A percentile compares a stretch with the other conserved stretches of the same genome.
phyloP scores from a whole-genome alignment of 1,140 invertebrate species.

The Macrobrachium rosenbergii region DNA sequence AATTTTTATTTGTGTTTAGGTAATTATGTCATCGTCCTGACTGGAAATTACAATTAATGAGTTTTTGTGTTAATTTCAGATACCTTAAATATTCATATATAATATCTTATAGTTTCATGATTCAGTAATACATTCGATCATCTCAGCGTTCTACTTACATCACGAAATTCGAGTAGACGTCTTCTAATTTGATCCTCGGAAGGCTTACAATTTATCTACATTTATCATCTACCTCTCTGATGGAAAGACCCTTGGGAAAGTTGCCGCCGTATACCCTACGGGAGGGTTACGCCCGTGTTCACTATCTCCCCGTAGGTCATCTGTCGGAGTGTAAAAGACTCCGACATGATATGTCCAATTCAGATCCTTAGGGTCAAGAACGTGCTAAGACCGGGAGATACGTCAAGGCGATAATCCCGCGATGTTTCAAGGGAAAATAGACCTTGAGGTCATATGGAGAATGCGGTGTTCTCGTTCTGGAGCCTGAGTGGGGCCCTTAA shows the following conservation, averaged over 20 bases:
- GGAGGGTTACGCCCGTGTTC: conserved; percentile 44
- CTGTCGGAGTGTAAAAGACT: conserved; percentile 45
- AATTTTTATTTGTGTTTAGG: no score
- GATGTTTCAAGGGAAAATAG: not conserved
- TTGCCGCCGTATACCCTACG: conserved; percentile 4
- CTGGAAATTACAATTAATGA: no score
- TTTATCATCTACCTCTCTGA: not conserved
- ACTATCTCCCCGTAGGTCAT: conserved; percentile 13
- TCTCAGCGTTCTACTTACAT: no score
- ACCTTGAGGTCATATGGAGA: no score
- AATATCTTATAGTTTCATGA: no score
- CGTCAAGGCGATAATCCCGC: not conserved
- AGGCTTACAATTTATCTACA: not conserved
- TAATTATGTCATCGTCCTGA: no score
- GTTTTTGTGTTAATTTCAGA: no score
- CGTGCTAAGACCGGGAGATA: not conserved
- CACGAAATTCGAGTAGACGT: not conserved
- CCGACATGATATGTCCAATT: conserved; percentile 51
- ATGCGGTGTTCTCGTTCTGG: not conserved
- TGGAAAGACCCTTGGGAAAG: not conserved
- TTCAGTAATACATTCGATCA: no score
- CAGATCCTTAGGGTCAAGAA: not conserved
- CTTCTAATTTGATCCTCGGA: not conserved
- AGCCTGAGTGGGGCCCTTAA: conserved; percentile 30
- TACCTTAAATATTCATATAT: no score